A percentile compares a stretch with the other conserved stretches of the same genome.
phyloP scores from a whole-genome alignment of 2,797 vertebrate genomes.

The Danionella dracula region DNA sequence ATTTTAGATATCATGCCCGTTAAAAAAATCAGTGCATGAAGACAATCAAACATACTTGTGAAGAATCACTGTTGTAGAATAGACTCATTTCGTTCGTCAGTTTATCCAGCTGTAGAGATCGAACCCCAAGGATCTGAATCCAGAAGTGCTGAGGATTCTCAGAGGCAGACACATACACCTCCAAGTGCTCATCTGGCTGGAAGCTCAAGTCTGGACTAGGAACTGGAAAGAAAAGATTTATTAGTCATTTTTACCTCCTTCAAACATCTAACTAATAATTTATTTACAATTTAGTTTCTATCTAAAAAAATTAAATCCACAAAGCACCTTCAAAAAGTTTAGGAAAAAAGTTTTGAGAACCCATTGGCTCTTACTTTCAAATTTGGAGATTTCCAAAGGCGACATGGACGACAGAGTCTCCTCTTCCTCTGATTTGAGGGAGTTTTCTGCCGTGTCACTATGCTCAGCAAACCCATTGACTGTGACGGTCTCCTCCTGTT shows the following conservation, averaged over 20 bases:
- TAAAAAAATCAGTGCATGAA: too few relatives aligned
- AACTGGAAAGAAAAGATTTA: slow-evolving; percentile 57
- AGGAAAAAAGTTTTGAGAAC: too few relatives aligned
- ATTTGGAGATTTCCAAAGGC: slow-evolving; percentile 65
- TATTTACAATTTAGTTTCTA: not conserved
- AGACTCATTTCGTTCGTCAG: slow-evolving; percentile 80
- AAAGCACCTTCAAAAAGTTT: too few relatives aligned
- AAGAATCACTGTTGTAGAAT: slow-evolving; percentile 62
- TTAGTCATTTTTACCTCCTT: not conserved
- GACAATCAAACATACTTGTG: slow-evolving; percentile 52
- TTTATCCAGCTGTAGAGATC: slow-evolving; percentile 83
- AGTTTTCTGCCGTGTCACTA: slow-evolving; percentile 35
- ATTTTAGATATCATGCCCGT: too few relatives aligned
- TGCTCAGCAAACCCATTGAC: slow-evolving; percentile 25
- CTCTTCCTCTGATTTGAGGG: slow-evolving; percentile 33
- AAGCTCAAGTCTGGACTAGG: slow-evolving; percentile 87
- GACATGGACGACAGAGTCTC: slow-evolving; percentile 52
- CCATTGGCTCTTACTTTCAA: slow-evolving; percentile 72
- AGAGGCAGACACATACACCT: slow-evolving; percentile 82
- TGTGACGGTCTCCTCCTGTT: slow-evolving; percentile 11
- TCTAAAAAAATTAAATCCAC: not conserved
- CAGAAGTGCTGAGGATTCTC: slow-evolving; percentile 89
- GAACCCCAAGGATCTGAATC: slow-evolving; percentile 85
- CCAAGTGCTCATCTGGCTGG: slow-evolving; percentile 80
- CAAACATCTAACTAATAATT: too few relatives aligned